Conservation (phyloP, 1,140 invertebrate genomes). For the Papilio machaon region DNA sequence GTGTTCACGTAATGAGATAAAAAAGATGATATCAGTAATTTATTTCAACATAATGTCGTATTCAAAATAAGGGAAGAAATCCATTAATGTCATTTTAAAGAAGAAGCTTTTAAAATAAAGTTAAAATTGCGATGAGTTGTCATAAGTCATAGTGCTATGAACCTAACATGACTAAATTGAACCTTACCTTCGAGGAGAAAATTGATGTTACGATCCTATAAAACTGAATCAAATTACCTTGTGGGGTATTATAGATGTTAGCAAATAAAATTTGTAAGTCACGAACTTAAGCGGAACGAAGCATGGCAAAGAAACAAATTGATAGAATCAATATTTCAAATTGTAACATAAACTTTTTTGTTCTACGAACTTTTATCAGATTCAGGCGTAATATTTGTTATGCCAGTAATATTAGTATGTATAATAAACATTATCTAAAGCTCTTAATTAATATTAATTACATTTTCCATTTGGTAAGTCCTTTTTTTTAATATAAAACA, state of each 20-base stretch:
- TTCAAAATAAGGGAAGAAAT: neutral
- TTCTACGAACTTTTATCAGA: too few relatives aligned
- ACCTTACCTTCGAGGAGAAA: slow-evolving; percentile 16
- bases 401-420: too few relatives aligned
- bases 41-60: neutral
- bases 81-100: neutral
- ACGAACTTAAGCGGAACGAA: neutral
- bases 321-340: neutral
- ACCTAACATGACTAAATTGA: slow-evolving; percentile 25
- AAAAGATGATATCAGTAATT: neutral
- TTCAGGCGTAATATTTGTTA: too few relatives aligned
- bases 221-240: slow-evolving; percentile 25
- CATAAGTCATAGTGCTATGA: slow-evolving; percentile 14
- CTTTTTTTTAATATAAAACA: too few relatives aligned
- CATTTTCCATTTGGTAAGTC: too few relatives aligned
- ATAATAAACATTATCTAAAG: too few relatives aligned
- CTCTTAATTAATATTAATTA: too few relatives aligned
- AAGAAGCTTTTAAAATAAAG: neutral
- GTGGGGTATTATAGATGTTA: slow-evolving; percentile 21
- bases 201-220: slow-evolving; percentile 26
- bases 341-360: too few relatives aligned
- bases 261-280: slow-evolving; percentile 5
- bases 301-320: neutral
- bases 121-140: neutral
- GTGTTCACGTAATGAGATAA: neutral